Percentiles rank a stretch among this genome's conserved stretches.
These are phyloP conservation scores for Zaprionus kolodkinae DNA, from an alignment of 1,140 invertebrate genomes.

Conservation along the genomic window DNA sequence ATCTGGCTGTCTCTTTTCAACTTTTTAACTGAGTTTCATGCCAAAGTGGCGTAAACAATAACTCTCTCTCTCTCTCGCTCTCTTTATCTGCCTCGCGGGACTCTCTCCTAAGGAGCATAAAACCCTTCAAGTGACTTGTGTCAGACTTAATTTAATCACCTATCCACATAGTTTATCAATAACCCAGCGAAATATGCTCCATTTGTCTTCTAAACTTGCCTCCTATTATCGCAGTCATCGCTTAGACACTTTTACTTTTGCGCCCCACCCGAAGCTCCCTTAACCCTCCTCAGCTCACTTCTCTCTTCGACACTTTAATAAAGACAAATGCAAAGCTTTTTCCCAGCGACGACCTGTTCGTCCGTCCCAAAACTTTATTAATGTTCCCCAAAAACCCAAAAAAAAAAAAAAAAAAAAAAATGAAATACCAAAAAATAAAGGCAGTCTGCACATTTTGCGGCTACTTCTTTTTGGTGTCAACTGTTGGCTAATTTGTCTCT, in stretches of 20 bases:
- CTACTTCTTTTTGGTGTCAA: slow-evolving; percentile 57
- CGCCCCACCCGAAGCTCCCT: background rate
- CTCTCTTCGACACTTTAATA: slow-evolving; percentile 33
- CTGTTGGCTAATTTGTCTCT: slow-evolving; percentile 74
- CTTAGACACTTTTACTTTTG: slow-evolving; percentile 19
- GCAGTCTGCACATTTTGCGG: slow-evolving; percentile 29
- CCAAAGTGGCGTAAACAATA: background rate
- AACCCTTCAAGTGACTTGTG: slow-evolving; percentile 18
- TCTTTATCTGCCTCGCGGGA: background rate
- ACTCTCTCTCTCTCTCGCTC: too few relatives aligned
- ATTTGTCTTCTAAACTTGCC: slow-evolving; percentile 25
- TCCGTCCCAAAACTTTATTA: slow-evolving; percentile 54
- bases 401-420: slow-evolving; percentile 23
- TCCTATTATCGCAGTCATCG: slow-evolving; percentile 30
- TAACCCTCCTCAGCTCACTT: background rate
- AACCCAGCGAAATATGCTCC: slow-evolving; percentile 24
- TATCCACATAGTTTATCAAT: slow-evolving; percentile 21
- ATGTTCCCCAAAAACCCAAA: slow-evolving; percentile 52
- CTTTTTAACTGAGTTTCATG: background rate
- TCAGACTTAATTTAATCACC: slow-evolving; percentile 8
- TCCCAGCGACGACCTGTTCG: slow-evolving; percentile 47
- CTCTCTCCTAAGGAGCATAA: slow-evolving; percentile 1
- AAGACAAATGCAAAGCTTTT: slow-evolving; percentile 71
- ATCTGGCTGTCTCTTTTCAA: background rate
- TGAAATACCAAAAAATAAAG: slow-evolving; percentile 25